phyloP scores from a whole-genome alignment of 2,888 invertebrate species.

The Pimpla rufipes region DNA sequence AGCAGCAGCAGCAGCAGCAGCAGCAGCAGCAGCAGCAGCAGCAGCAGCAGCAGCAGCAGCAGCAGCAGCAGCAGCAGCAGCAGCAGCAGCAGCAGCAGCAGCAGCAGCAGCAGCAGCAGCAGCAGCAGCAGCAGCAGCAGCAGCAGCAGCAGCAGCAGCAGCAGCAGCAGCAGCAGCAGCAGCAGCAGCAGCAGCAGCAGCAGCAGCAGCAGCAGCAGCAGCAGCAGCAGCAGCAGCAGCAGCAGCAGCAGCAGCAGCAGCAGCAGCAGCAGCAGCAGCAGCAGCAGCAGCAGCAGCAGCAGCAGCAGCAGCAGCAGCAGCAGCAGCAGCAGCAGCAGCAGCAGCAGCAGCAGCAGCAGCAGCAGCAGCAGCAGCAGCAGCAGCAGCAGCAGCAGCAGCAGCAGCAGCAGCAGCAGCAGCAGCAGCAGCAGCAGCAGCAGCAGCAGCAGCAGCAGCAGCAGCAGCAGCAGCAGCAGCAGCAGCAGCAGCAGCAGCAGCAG shows the following conservation, averaged over 20 bases:
- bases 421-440: not conserved
- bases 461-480: not conserved
- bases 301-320: not conserved
- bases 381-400: not conserved
- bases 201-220: too few species aligned
- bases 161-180: too few species aligned
- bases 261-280: not conserved
- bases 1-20: too few species aligned
- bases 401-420: not conserved
- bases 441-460: not conserved
- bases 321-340: not conserved
- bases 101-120: too few species aligned
- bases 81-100: too few species aligned
- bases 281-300: not conserved
- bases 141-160: too few species aligned
- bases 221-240: too few species aligned
- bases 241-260: not conserved
- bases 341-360: not conserved
- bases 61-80: too few species aligned
- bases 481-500: not conserved
- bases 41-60: too few species aligned
- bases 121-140: too few species aligned
- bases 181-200: too few species aligned
- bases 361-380: not conserved
- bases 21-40: too few species aligned